Evolutionary conservation across 2,888 invertebrate genomes (phyloP), one percentile per base, ranked within the genome.

Genomic region (Agonopterix subpropinquella): DNA sequence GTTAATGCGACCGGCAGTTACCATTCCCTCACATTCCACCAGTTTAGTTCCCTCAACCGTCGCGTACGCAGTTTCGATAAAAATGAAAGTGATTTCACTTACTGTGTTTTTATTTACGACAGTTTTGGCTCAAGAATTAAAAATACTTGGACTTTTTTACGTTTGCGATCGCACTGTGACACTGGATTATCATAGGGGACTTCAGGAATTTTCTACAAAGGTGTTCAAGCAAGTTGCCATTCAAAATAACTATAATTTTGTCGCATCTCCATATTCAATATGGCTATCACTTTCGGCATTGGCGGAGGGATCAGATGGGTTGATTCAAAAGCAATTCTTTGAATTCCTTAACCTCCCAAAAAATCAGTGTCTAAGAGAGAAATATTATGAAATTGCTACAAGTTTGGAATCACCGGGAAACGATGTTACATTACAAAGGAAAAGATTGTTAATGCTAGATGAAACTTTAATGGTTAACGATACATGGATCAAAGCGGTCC

Each of bases 231-330:
- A 45, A 15, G 51, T 54, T 11, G 54, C 57, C 4, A 9, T 37
- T 47, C 2, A 43, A 1, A 44, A 47, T 39, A 44, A 49, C 41
- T 49, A 54, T 2, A 57, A 70, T 39, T 67, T 69, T 11, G 61
- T 59, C 0, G 50, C 67, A 28, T 72, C 72, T 0, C 66, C 67
- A 0, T 55, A 51, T 9, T 55, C 61, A 0, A 55, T 67, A 1
- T 73, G 72, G 73, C 35, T 65, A 1, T 55, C 65, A 0, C 41
- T 72, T 2, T 53, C 69, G 2, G 63, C 65, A 1, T 47, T 73
- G 37, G 63, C 70, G 0, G 73, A 70, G 51, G 62, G 64, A 0
- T 52, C 64, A 0, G 62, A 64, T 5, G 54, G 49, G 2, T 47
- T 44, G 0, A 46, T 53, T 1, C 60, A 63, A 43, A 50, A 45